Evolutionary conservation across 2,888 invertebrate species (phyloP).

Genomic region (Heliconius ethilla): DNA sequence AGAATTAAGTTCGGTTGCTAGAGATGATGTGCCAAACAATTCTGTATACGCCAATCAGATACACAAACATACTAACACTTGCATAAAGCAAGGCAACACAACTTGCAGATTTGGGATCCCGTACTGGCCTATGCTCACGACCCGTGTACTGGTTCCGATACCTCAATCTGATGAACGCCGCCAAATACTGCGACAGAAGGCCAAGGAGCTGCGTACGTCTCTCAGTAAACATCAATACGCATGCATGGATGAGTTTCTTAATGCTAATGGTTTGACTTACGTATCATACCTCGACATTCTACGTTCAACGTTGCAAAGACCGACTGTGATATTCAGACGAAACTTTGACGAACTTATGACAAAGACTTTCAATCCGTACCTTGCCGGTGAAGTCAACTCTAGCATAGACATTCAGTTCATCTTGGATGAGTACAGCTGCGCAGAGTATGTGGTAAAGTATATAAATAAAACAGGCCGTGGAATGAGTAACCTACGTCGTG

Average conservation of each 20-base stretch:
- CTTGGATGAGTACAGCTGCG: slow-evolving; percentile 53
- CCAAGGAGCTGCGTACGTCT: neutral
- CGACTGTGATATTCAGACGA: slow-evolving; percentile 52
- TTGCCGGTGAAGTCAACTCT: slow-evolving; percentile 52
- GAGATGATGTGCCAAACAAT: slow-evolving; percentile 46
- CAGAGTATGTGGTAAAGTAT: slow-evolving; percentile 59
- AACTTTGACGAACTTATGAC: slow-evolving; percentile 55
- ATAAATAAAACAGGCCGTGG: slow-evolving; percentile 57
- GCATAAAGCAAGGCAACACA: neutral
- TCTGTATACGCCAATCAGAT: neutral
- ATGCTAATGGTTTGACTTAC: neutral
- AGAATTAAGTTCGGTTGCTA: slow-evolving; percentile 52
- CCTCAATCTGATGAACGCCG: slow-evolving; percentile 49
- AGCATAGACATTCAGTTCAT: slow-evolving; percentile 48
- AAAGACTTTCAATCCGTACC: slow-evolving; percentile 58
- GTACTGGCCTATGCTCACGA: slow-evolving; percentile 54
- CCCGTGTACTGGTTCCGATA: slow-evolving; percentile 53
- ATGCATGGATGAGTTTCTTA: neutral
- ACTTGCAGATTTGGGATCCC: slow-evolving; percentile 52
- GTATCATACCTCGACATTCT: neutral
- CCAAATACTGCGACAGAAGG: neutral
- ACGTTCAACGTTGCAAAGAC: slow-evolving; percentile 42
- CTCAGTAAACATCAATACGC: neutral
- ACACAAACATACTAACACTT: slow-evolving; percentile 1
- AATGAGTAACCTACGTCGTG: slow-evolving; percentile 52